These are phyloP conservation scores for Halichoeres trimaculatus DNA, from an alignment of 2,113 vertebrate species.

Conservation along the genomic window DNA sequence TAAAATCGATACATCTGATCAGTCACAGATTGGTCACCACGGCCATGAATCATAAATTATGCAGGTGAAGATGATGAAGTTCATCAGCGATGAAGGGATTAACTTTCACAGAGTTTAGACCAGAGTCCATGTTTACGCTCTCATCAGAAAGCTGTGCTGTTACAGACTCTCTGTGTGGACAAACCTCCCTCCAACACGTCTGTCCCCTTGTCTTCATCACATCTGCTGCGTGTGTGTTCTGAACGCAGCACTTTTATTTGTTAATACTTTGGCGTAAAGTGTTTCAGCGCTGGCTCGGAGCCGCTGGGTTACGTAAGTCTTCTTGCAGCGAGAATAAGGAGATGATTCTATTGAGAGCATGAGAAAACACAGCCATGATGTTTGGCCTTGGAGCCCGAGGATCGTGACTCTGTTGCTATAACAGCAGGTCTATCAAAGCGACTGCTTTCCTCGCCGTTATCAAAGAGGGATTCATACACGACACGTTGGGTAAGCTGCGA, in stretches of 20 bases:
- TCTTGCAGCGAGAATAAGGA: constrained; percentile 8
- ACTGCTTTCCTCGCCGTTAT: constrained; percentile 9
- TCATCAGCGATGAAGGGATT: too few species aligned
- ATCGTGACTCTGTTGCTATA: constrained; percentile 50
- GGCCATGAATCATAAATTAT: constrained; percentile 29
- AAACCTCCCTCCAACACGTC: too few species aligned
- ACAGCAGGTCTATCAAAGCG: constrained; percentile 12
- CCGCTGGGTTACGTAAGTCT: constrained; percentile 6
- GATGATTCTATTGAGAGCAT: constrained; percentile 28
- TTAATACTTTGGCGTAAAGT: not conserved
- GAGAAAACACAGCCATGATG: constrained; percentile 48
- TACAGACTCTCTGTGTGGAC: too few species aligned
- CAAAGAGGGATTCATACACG: constrained; percentile 18
- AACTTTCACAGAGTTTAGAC: too few species aligned
- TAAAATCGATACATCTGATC: constrained; percentile 21
- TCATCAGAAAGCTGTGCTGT: too few species aligned
- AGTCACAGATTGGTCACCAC: constrained; percentile 5
- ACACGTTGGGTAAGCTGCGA: constrained; percentile 16
- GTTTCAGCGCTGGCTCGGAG: constrained; percentile 3
- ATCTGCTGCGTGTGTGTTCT: constrained; percentile 11
- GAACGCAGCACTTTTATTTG: not conserved
- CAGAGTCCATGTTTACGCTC: too few species aligned
- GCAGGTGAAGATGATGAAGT: not conserved
- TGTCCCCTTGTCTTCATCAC: constrained; percentile 11
- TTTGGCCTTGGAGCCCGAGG: constrained; percentile 51